phyloP scores from a whole-genome alignment of 1,140 invertebrate species.

The Drosophila repleta region DNA sequence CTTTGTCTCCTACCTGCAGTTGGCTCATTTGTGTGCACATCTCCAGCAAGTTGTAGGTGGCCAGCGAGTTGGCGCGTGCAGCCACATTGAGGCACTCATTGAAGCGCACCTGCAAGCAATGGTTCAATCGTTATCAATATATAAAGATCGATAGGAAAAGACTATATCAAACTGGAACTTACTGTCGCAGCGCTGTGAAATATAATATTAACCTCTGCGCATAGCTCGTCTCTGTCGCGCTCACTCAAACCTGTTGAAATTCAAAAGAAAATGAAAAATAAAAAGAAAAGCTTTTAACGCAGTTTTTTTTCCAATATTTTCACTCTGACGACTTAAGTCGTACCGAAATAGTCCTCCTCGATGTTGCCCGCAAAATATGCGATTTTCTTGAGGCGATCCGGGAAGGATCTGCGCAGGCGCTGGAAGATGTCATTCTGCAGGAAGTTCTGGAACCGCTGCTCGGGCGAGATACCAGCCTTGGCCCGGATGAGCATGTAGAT shows the following conservation, averaged over 20 bases:
- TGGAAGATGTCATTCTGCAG: slow-evolving; percentile 76
- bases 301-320: slow-evolving; percentile 25
- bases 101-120: slow-evolving; percentile 85
- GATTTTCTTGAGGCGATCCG: slow-evolving; percentile 82
- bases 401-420: slow-evolving; percentile 56
- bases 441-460: slow-evolving; percentile 68
- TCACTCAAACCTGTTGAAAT: slow-evolving; percentile 86
- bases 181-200: slow-evolving; percentile 95
- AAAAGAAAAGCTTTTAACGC: slow-evolving; percentile 9
- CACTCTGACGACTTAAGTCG: slow-evolving; percentile 18
- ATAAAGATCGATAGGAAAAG: neutral
- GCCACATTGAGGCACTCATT: slow-evolving; percentile 91
- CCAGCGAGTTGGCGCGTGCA: slow-evolving; percentile 86
- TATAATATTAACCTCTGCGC: slow-evolving; percentile 88
- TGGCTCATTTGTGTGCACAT: slow-evolving; percentile 87
- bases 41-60: slow-evolving; percentile 86
- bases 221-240: slow-evolving; percentile 85
- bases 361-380: slow-evolving; percentile 83
- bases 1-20: slow-evolving; percentile 88
- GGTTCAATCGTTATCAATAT: no score
- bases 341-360: slow-evolving; percentile 77
- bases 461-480: slow-evolving; percentile 83
- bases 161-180: slow-evolving; percentile 14
- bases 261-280: slow-evolving; percentile 5
- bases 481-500: slow-evolving; percentile 89